phyloP scores from a whole-genome alignment of 2,797 vertebrate genomes.

The Crocodylus rhombifer region DNA sequence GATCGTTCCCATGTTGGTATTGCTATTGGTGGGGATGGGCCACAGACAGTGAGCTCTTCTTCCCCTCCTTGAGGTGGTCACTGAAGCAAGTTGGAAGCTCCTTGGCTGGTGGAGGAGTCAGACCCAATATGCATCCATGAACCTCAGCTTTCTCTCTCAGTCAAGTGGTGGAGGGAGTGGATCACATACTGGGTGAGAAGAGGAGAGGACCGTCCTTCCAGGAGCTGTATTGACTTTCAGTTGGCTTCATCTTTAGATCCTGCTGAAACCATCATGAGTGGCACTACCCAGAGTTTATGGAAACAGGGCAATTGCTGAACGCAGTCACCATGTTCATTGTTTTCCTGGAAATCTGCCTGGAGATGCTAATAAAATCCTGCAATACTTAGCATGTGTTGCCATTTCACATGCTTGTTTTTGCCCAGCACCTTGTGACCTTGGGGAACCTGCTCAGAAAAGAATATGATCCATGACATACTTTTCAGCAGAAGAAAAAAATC shows the following conservation, averaged over 20 bases:
- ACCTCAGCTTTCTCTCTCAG: not conserved
- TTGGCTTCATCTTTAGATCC: accelerated
- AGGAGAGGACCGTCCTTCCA: not conserved
- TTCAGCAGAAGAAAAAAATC: too few species aligned
- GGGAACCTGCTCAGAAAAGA: too few species aligned
- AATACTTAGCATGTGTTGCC: not conserved
- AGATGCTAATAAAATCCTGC: not conserved
- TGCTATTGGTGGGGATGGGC: not conserved
- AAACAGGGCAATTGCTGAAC: not conserved
- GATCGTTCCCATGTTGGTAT: not conserved
- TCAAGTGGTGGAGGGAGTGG: not conserved
- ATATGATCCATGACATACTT: too few species aligned
- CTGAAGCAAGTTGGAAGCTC: not conserved
- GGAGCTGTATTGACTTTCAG: not conserved
- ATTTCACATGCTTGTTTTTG: not conserved
- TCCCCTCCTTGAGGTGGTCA: not conserved
- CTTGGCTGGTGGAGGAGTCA: too few species aligned
- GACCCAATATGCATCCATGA: too few species aligned
- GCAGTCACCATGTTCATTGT: not conserved
- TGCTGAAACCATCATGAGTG: not conserved
- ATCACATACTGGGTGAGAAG: not conserved
- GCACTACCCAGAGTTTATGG: not conserved
- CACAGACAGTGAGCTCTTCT: not conserved
- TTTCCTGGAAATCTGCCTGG: accelerated
- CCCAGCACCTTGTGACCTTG: not conserved